A percentile compares a stretch with the other conserved stretches of the same genome.
Evolutionary conservation across 2,797 vertebrate species (phyloP).

Genomic region (Sphenopsis melanotis): DNA sequence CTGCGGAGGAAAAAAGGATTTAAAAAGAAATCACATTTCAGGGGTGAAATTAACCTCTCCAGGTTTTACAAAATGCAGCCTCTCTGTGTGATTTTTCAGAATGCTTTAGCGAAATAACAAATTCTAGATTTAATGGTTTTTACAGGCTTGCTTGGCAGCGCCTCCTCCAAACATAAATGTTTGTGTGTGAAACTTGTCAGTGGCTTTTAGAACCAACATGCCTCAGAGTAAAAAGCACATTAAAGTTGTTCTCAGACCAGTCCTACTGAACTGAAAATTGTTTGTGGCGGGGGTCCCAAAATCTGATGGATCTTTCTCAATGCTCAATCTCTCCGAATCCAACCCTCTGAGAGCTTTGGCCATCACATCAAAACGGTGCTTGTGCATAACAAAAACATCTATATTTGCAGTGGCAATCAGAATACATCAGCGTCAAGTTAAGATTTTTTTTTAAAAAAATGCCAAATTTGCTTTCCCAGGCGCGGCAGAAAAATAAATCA

Average conservation of each 20-base stretch:
- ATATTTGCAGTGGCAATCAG: background rate
- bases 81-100: conserved; percentile 6
- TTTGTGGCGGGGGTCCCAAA: background rate
- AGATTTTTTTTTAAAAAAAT: background rate
- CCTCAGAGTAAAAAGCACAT: background rate
- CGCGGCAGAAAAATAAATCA: background rate
- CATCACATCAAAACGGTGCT: background rate
- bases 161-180: background rate
- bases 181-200: background rate
- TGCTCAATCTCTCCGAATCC: background rate
- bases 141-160: background rate
- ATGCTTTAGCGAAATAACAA: background rate
- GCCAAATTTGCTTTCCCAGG: background rate
- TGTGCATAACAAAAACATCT: background rate
- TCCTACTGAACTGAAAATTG: background rate
- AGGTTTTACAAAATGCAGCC: conserved; percentile 1
- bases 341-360: background rate
- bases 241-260: background rate
- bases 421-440: conserved; percentile 10
- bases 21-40: conserved; percentile 63
- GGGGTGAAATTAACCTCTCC: conserved; percentile 48
- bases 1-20: conserved; percentile 45
- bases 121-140: background rate
- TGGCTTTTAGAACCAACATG: background rate
- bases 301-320: background rate